A percentile compares a stretch with the other conserved stretches of the same genome.
phyloP scores from a whole-genome alignment of 2,888 invertebrate genomes.

The Diaprepes abbreviatus region DNA sequence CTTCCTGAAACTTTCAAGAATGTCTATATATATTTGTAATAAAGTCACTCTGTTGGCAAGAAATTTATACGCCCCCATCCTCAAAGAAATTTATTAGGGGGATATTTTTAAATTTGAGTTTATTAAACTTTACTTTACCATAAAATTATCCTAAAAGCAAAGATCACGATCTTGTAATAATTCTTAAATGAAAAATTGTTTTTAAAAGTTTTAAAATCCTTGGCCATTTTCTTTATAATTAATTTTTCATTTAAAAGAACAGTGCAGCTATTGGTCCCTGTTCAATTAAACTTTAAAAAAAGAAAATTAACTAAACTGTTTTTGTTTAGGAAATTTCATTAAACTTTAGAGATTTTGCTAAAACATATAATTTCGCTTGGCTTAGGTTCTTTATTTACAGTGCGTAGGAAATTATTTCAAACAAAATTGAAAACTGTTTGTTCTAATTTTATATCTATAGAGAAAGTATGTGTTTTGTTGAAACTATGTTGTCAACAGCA shows the following conservation, averaged over 20 bases:
- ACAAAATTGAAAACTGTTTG: no score
- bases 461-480: no score
- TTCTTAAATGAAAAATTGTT: constrained; percentile 1
- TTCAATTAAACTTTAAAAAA: constrained; percentile 15
- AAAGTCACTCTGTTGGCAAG: background rate
- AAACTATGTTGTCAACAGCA: no score
- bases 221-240: constrained; percentile 5
- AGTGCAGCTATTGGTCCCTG: constrained; percentile 4
- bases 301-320: constrained; percentile 21
- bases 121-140: constrained; percentile 14
- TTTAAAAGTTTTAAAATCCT: constrained; percentile 7
- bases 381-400: background rate
- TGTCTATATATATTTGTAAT: background rate
- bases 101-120: constrained; percentile 8
- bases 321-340: constrained; percentile 23
- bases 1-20: no score
- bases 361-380: constrained; percentile 10
- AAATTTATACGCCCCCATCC: background rate
- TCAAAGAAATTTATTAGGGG: background rate
- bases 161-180: constrained; percentile 11
- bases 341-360: constrained; percentile 15
- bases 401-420: background rate
- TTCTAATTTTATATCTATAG: background rate
- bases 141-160: constrained; percentile 8
- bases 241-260: constrained; percentile 9